Base-by-base conservation (phyloP, 2,888 invertebrate genomes). In the Andricus quercusramuli region DNA sequence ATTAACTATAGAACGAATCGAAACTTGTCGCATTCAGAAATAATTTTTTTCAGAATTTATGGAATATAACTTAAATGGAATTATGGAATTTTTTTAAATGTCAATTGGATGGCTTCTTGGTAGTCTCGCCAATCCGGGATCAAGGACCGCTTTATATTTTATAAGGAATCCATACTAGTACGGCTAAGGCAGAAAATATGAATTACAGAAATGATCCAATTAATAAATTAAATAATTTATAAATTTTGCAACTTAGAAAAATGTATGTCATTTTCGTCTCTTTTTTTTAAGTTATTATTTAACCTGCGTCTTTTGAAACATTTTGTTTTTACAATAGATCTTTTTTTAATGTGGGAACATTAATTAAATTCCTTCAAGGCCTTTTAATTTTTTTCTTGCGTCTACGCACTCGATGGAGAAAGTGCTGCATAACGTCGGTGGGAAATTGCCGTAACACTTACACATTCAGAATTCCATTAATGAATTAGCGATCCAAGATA, bases 401-500 rank as follows among this genome's bases (percentile, higher is more conserved):
- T 51, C 29, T 74, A 74, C 51, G 51, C 51, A 74, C 51, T 74
- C 51, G 32, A 20, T 29, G 29, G 70, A 56, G 51, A 74, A 74
- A 74, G 70, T 74, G 17, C 13, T 25, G 11, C 41, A 68, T 68
- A 74, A 32, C 70, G 70, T 74, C 56, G 56, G 70, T 74, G 70
- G 51, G 70, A 74, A 74, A 51, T 56, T 56, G 56, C n/a, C 20
- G 29, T 74, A 74, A 51, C 51, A 74, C 32, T 20, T 74, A 51
- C 70, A 68, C 68, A 68, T n/a, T 15, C 41, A 47, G 68, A 44
- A 47, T 20, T 68, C 8, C 22, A 67, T 41, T 67, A n/a, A 15
- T 44, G 37, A 67, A 13, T n/a, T 32, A 66, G 37, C 11, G n/a
- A n/a, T 56, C n/a, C n/a, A 56, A 66, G 66, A 66, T n/a, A 66